Evolutionary conservation across 2,888 invertebrate species (phyloP).

Genomic region (Agrotis exclamationis): DNA sequence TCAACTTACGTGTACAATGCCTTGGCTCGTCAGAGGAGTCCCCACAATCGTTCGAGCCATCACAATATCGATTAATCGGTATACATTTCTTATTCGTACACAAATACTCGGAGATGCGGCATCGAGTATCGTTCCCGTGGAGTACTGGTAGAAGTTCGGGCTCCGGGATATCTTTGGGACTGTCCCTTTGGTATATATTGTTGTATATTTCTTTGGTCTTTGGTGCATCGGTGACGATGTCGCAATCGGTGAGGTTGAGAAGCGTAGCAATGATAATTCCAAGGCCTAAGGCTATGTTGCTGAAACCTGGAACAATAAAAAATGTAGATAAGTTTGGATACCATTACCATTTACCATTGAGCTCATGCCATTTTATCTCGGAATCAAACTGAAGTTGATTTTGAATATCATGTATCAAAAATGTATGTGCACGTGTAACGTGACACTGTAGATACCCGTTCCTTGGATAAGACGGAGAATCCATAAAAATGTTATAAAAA

Average conservation of each 20-base stretch:
- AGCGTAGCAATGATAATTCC: conserved; percentile 74
- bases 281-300: conserved; percentile 75
- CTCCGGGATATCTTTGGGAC: conserved; percentile 78
- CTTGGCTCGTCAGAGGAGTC: conserved; percentile 95
- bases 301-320: conserved; percentile 83
- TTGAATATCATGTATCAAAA: no score
- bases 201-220: conserved; percentile 58
- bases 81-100: conserved; percentile 93
- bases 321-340: not conserved
- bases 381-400: not conserved
- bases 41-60: conserved; percentile 95
- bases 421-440: no score
- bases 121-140: conserved; percentile 88
- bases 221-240: conserved; percentile 75
- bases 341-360: not conserved
- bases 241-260: conserved; percentile 80
- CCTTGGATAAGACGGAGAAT: no score
- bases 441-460: no score
- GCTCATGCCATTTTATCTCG: not conserved
- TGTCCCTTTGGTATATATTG: conserved; percentile 76
- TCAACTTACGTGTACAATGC: conserved; percentile 95
- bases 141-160: conserved; percentile 85
- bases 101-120: conserved; percentile 93
- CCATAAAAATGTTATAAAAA: no score
- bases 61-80: conserved; percentile 94